These are phyloP conservation scores for Gymnorhina tibicen DNA, from an alignment of 2,113 vertebrate species.

Conservation along the genomic window DNA sequence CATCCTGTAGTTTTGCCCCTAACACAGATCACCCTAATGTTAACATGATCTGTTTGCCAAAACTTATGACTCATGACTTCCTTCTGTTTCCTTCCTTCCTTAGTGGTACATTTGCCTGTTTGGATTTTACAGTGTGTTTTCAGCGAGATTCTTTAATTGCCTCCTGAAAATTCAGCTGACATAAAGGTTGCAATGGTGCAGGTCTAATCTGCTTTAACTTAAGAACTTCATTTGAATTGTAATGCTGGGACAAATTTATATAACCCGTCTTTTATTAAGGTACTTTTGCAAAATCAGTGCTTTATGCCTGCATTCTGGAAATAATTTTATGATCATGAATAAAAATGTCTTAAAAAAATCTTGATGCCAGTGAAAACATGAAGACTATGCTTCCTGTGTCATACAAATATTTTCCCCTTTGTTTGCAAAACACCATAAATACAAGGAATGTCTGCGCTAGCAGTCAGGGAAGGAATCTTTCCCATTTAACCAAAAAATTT, in stretches of 20 bases:
- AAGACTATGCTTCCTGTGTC: slow-evolving; percentile 40
- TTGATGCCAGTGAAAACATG: slow-evolving; percentile 16
- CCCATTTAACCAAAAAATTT: slow-evolving; percentile 44
- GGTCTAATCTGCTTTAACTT: not conserved
- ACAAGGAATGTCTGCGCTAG: slow-evolving; percentile 51
- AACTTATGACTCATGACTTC: not conserved
- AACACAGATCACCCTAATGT: not conserved
- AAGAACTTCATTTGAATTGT: not conserved
- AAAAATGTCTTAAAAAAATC: slow-evolving; percentile 24
- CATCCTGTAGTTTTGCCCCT: not conserved
- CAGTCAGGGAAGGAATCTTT: slow-evolving; percentile 49
- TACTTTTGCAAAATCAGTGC: not conserved
- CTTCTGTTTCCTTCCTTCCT: slow-evolving; percentile 16
- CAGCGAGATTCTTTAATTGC: not conserved
- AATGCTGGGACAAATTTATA: not conserved
- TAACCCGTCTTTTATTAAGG: not conserved
- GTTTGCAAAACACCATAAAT: slow-evolving; percentile 62
- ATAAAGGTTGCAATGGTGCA: not conserved
- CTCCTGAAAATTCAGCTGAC: not conserved
- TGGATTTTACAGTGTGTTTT: not conserved
- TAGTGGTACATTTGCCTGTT: not conserved
- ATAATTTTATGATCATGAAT: slow-evolving; percentile 1
- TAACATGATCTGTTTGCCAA: not conserved
- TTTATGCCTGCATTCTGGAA: not conserved
- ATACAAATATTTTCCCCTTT: slow-evolving; percentile 55